These are phyloP conservation scores for Paradisaea rubra DNA, from an alignment of 2,113 vertebrate species.

Conservation along the genomic window DNA sequence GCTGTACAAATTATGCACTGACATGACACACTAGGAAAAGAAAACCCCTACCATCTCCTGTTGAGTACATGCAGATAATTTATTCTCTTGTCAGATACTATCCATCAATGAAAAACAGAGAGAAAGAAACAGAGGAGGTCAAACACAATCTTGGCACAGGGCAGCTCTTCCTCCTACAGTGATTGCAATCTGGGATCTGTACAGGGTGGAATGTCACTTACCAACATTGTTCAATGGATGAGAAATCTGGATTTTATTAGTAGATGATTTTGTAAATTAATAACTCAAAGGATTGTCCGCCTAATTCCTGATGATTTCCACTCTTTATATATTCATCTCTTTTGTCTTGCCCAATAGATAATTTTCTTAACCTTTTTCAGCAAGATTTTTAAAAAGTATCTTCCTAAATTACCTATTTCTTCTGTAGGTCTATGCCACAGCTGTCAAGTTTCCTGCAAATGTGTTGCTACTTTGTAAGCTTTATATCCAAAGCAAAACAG, in stretches of 20 bases:
- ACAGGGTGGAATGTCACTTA: neutral
- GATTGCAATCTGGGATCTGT: neutral
- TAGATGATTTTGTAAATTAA: neutral
- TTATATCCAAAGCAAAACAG: neutral
- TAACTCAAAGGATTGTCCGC: neutral
- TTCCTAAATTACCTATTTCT: neutral
- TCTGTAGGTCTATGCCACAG: neutral
- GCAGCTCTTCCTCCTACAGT: neutral
- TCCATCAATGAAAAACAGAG: neutral
- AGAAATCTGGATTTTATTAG: constrained; percentile 3
- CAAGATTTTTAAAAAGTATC: neutral
- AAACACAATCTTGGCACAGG: neutral
- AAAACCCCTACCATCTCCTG: neutral
- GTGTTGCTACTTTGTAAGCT: neutral
- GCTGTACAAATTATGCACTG: neutral
- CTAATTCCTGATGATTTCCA: neutral
- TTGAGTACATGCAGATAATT: neutral
- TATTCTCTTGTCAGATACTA: neutral
- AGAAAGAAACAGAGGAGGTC: neutral
- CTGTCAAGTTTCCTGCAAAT: neutral
- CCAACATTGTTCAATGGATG: neutral
- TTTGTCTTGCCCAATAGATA: neutral
- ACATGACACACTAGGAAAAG: neutral
- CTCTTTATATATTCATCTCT: neutral
- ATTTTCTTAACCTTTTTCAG: neutral